phyloP scores from a whole-genome alignment of 1,140 invertebrate species.

The Lordiphosa mommai region DNA sequence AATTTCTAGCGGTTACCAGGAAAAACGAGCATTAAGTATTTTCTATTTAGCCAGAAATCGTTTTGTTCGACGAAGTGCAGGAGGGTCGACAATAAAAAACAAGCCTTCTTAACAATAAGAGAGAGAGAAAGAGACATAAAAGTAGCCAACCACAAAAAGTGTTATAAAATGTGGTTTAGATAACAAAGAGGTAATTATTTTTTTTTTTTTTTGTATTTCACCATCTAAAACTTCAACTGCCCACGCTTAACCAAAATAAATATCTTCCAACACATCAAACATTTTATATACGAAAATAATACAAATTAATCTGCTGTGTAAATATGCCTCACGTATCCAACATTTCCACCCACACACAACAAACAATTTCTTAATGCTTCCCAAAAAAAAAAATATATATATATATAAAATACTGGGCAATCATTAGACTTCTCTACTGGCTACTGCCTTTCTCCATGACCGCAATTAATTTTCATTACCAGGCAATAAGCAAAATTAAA shows the following conservation, averaged over 20 bases:
- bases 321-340: conserved; percentile 47
- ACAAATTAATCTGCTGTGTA: conserved; percentile 62
- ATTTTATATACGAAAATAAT: conserved; percentile 12
- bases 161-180: too few relatives aligned
- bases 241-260: conserved; percentile 30
- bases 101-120: background rate
- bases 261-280: conserved; percentile 24
- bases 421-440: too few relatives aligned
- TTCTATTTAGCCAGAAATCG: conserved; percentile 40
- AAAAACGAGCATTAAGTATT: conserved; percentile 33
- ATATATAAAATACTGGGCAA: conserved; percentile 9
- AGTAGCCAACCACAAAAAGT: too few relatives aligned
- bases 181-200: too few relatives aligned
- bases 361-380: conserved; percentile 41
- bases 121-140: background rate
- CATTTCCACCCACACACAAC: conserved; percentile 28
- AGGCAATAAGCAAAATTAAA: conserved; percentile 74
- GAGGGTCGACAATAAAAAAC: conserved; percentile 46
- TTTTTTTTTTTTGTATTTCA: too few relatives aligned
- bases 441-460: conserved; percentile 39
- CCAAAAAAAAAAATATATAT: conserved; percentile 18
- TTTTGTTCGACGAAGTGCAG: conserved; percentile 29
- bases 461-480: conserved; percentile 76
- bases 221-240: background rate
- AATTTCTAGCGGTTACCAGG: conserved; percentile 33